Percentiles rank a stretch among this genome's conserved stretches.
Conservation (phyloP, 2,113 vertebrate genomes). For the Motacilla alba region DNA sequence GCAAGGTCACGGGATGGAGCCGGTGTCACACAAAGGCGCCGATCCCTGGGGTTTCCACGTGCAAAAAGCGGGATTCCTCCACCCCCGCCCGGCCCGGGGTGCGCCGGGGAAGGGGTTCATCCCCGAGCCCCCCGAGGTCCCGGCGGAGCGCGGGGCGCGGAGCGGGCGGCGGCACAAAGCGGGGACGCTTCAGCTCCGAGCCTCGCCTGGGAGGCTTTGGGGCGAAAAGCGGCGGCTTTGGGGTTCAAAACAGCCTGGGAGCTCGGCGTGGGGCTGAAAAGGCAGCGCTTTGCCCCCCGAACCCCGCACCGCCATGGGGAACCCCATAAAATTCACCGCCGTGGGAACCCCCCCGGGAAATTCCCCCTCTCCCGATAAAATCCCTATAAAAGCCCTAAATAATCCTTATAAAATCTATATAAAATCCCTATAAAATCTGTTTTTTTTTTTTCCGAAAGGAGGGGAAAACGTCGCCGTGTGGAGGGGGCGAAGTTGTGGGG, state of each 20-base stretch:
- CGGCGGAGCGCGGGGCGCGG: not conserved
- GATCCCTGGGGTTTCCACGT: not conserved
- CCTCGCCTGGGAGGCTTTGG: too few relatives aligned
- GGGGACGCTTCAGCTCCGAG: not conserved
- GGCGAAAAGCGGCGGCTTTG: not conserved
- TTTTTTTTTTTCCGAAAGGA: not conserved
- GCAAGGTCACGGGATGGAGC: not conserved
- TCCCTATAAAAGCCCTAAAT: not conserved
- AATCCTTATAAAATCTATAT: not conserved
- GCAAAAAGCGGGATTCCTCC: not conserved
- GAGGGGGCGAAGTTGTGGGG: not conserved
- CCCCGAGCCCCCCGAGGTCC: not conserved
- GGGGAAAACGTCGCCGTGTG: not conserved
- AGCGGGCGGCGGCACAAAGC: not conserved
- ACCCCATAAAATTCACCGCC: not conserved
- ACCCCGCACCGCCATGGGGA: not conserved
- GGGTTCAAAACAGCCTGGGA: not conserved
- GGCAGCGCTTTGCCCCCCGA: not conserved
- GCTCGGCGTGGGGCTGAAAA: not conserved
- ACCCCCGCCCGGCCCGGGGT: not conserved
- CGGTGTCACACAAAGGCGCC: not conserved
- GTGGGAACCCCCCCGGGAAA: not conserved
- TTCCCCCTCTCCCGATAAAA: not conserved
- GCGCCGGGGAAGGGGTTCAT: not conserved
- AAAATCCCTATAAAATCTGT: not conserved